Percentiles rank a stretch among this genome's conserved stretches.
phyloP scores from a whole-genome alignment of 2,888 invertebrate genomes.

The Rhagonycha fulva region DNA sequence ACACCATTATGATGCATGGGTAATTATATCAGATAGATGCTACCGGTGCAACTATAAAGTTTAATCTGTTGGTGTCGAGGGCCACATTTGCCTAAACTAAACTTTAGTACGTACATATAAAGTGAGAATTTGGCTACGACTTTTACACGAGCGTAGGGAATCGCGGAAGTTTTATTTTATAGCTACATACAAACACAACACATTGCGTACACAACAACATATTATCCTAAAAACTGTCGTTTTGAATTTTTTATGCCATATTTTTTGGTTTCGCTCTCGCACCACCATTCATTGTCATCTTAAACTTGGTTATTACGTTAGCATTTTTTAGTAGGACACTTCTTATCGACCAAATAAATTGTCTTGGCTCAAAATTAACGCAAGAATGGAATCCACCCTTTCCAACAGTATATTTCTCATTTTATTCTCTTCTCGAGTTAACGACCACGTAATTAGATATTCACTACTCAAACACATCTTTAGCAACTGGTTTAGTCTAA shows the following conservation, averaged over 20 bases:
- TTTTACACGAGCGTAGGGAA: slow-evolving; percentile 25
- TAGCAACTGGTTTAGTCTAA: neutral
- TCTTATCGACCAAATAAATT: neutral
- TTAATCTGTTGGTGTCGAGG: slow-evolving; percentile 42
- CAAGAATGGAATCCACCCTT: neutral
- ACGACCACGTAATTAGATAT: neutral
- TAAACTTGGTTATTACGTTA: neutral
- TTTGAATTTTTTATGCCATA: neutral
- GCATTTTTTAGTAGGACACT: neutral
- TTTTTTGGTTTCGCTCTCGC: neutral
- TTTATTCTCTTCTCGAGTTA: neutral
- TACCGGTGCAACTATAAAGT: slow-evolving; percentile 42
- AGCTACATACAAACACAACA: slow-evolving; percentile 2
- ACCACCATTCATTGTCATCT: neutral
- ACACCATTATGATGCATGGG: slow-evolving; percentile 44
- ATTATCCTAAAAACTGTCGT: neutral
- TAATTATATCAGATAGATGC: slow-evolving; percentile 47
- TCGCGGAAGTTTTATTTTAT: slow-evolving; percentile 26
- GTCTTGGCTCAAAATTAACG: neutral
- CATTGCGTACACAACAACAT: slow-evolving; percentile 2
- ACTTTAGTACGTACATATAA: slow-evolving; percentile 30
- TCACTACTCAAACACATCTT: neutral
- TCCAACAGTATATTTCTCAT: neutral
- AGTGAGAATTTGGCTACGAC: slow-evolving; percentile 27
- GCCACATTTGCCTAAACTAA: slow-evolving; percentile 35